Evolutionary conservation across 2,797 vertebrate species (phyloP).

Genomic region (Euphonia xanthogaster): DNA sequence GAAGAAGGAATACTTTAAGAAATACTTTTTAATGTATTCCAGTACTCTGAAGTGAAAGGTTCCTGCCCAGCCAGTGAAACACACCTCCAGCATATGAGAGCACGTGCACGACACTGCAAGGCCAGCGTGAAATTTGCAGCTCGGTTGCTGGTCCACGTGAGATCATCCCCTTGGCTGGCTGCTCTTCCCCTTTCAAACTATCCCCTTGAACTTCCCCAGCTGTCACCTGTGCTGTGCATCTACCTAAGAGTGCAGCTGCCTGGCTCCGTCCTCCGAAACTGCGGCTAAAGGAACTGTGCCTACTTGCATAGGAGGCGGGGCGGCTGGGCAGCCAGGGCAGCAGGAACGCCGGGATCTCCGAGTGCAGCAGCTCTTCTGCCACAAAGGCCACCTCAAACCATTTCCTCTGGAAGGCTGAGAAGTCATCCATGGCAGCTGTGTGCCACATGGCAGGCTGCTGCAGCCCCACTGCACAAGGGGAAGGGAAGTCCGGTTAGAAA

Average conservation of each 20-base stretch:
- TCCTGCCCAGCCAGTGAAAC: constrained; percentile 12
- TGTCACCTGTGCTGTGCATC: constrained; percentile 65
- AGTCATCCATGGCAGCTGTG: constrained; percentile 87
- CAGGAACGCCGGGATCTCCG: constrained; percentile 91
- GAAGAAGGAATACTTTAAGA: not conserved
- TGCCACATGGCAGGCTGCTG: constrained; percentile 82
- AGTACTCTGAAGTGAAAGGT: not conserved
- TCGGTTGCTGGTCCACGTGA: constrained; percentile 47
- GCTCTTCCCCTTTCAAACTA: constrained; percentile 45
- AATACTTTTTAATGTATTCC: not conserved
- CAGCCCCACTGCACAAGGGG: constrained; percentile 58
- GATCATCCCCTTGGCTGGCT: constrained; percentile 54
- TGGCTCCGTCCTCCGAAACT: constrained; percentile 99
- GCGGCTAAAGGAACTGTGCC: constrained; percentile 99
- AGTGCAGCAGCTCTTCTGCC: constrained; percentile 90
- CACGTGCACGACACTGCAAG: not conserved
- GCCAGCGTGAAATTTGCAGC: constrained; percentile 23
- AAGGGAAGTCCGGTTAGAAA: not conserved
- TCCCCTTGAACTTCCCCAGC: constrained; percentile 27
- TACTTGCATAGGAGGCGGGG: constrained; percentile 96
- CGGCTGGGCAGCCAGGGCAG: constrained; percentile 96
- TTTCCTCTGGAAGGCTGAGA: constrained; percentile 92
- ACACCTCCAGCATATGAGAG: not conserved
- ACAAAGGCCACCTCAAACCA: constrained; percentile 98
- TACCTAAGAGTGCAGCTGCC: constrained; percentile 96